Conservation (phyloP, 2,797 vertebrate species). For the Melanogrammus aeglefinus region DNA sequence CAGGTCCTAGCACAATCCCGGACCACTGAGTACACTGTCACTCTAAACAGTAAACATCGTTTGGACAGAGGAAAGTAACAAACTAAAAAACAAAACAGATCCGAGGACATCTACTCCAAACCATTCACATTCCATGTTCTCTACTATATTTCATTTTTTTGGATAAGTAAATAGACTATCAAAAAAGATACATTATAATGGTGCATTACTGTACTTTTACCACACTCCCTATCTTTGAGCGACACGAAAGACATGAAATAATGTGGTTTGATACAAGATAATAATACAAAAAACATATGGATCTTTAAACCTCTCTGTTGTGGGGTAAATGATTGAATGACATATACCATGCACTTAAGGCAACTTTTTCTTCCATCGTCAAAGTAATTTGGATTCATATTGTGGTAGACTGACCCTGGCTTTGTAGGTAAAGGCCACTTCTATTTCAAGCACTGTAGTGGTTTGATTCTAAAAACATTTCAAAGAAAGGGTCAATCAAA, state of each 20-base stretch:
- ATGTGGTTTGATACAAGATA: background rate
- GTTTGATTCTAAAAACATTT: constrained; percentile 32
- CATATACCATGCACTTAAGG: constrained; percentile 55
- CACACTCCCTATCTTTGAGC: constrained; percentile 1
- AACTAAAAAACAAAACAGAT: constrained; percentile 21
- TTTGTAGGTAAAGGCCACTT: constrained; percentile 48
- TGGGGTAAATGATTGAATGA: constrained; percentile 34
- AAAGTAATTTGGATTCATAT: constrained; percentile 33
- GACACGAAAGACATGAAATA: constrained; percentile 7
- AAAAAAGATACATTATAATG: constrained; percentile 2
- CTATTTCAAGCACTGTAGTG: constrained; percentile 42
- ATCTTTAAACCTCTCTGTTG: background rate
- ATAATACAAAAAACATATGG: background rate
- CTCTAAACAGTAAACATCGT: constrained; percentile 35
- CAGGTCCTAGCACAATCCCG: constrained; percentile 33
- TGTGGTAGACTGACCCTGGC: constrained; percentile 30
- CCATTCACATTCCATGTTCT: constrained; percentile 17
- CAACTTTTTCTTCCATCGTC: constrained; percentile 42
- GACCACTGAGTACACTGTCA: constrained; percentile 33
- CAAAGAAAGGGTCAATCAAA: constrained; percentile 24
- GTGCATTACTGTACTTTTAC: constrained; percentile 1
- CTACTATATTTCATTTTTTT: constrained; percentile 11
- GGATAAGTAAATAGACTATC: constrained; percentile 5
- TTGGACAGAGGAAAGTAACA: constrained; percentile 12
- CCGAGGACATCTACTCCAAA: constrained; percentile 16